phyloP scores from a whole-genome alignment of 1,140 invertebrate genomes.

The Drosophila tropicalis region DNA sequence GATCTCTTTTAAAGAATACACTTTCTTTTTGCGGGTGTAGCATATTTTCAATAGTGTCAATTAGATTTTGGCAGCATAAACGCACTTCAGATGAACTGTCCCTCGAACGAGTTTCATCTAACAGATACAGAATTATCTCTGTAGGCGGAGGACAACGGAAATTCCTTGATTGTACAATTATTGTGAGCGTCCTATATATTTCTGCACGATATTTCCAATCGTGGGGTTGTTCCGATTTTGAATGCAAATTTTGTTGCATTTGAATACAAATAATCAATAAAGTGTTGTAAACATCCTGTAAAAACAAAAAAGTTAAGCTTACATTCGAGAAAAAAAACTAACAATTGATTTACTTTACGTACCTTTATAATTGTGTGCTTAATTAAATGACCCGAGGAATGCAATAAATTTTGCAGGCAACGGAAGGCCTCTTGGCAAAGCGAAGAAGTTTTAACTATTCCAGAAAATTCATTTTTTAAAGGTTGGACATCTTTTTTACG shows the following conservation, averaged over 20 bases:
- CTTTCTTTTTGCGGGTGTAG: conserved; percentile 42
- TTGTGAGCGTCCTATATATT: conserved; percentile 32
- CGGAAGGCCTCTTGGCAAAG: conserved; percentile 32
- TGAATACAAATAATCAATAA: conserved; percentile 27
- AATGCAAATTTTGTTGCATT: conserved; percentile 22
- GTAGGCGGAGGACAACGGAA: conserved; percentile 14
- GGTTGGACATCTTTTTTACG: background rate
- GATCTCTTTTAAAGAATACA: conserved; percentile 14
- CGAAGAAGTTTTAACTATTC: background rate
- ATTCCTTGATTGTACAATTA: conserved; percentile 28
- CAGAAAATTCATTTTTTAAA: background rate
- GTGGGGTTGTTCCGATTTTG: conserved; percentile 18
- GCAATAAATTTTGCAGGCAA: conserved; percentile 28
- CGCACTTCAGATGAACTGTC: conserved; percentile 24
- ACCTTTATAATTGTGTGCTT: conserved; percentile 34
- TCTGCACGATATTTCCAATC: conserved; percentile 38
- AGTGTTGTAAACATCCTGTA: conserved; percentile 24
- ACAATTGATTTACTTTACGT: background rate
- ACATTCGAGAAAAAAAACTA: background rate
- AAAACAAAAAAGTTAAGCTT: background rate
- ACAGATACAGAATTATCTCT: conserved; percentile 30
- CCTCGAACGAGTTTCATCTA: conserved; percentile 23
- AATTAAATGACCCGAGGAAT: conserved; percentile 31
- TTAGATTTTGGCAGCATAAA: conserved; percentile 13
- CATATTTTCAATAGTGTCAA: conserved; percentile 23